These are phyloP conservation scores for Macheiramphus alcinus DNA, from an alignment of 2,113 vertebrate species.

Conservation along the genomic window DNA sequence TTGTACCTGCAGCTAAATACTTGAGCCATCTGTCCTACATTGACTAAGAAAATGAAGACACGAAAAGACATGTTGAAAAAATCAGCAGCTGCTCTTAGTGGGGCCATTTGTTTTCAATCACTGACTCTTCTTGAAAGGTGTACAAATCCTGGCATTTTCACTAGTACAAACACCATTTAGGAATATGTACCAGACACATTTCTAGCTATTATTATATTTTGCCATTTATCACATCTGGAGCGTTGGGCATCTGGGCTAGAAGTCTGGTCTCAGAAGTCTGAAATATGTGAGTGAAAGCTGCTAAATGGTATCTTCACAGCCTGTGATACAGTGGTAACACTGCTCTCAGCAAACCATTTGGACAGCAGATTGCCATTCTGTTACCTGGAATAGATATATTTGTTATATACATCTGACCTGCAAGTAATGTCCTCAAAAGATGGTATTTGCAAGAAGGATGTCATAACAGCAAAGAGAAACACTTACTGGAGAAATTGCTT, in stretches of 20 bases:
- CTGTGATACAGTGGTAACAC: not conserved
- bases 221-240: not conserved
- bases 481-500: not conserved
- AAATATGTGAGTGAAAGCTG: not conserved
- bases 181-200: not conserved
- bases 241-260: not conserved
- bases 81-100: not conserved
- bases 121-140: not conserved
- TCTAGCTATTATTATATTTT: not conserved
- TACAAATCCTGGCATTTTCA: not conserved
- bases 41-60: not conserved
- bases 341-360: not conserved
- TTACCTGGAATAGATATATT: not conserved
- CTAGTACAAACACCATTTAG: not conserved
- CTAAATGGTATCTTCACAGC: not conserved
- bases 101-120: not conserved
- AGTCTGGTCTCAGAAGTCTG: not conserved
- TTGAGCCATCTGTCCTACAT: not conserved
- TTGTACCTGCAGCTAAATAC: not conserved
- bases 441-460: not conserved
- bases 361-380: not conserved
- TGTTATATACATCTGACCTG: not conserved
- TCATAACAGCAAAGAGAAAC: not conserved
- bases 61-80: not conserved
- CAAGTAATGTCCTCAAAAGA: not conserved